Base-by-base conservation (phyloP, 1,140 invertebrate genomes). In the Euglossa dilemma region DNA sequence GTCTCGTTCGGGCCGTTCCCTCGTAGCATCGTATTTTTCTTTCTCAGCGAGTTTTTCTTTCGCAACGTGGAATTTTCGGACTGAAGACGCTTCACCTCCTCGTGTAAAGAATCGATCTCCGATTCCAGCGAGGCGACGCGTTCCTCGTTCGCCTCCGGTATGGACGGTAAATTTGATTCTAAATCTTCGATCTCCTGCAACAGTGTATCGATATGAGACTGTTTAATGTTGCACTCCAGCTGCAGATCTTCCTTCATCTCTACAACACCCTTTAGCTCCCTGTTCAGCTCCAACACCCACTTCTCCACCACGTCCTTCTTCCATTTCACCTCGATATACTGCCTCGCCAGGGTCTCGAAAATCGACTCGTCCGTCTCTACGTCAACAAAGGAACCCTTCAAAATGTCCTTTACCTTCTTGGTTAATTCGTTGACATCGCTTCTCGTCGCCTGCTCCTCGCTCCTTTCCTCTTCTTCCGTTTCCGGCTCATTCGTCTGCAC, bases 21-120 rank as follows among this genome's bases (percentile, higher is more conserved):
- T 14, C 73, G 45, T 4, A 84, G 72, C 8, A 63, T 86, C 54
- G 89, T 85, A 25, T 96, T 95, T 25, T 95, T 90, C 45, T 92
- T 92, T 87, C 95, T 95, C n/a, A 96, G 89, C 54, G 93, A 92
- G 76, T 57, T 57, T 7, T 95, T 90, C 36, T 92, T 92, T 87
- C 95, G 95, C 25, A 96, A 87, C 50, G 93, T 92, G 74, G 95
- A 93, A 63, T 96, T 95, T 86, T 96, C 95, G 28, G 93, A 88
- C 89, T 95, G 95, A 2, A 96, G 89, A 6, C 88, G 88, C 28
- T 87, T 91, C 25, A 93, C 77, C 50, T 94, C 90, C 25, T 91
- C 91, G 1, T 90, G 86, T 20, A 94, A 87, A 0, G 91, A 92
- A 73, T 94, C 93, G 2, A 91, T 90, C 76, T 94, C 93, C 9